These are phyloP conservation scores for Grammomys surdaster DNA, from an alignment of 2,113 vertebrate species.

Conservation along the genomic window DNA sequence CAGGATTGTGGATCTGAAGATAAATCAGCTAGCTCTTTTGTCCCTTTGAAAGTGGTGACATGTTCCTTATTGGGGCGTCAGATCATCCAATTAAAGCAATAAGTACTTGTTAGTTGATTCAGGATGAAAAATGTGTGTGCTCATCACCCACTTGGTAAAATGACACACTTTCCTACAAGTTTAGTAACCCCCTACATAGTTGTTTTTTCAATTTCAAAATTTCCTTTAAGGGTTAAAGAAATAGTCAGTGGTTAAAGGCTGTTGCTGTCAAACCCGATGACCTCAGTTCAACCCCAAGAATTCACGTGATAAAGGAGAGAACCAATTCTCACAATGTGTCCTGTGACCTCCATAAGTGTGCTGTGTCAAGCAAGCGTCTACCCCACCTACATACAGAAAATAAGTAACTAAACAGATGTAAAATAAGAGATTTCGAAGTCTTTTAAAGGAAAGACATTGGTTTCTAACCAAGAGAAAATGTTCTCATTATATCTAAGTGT, in stretches of 20 bases:
- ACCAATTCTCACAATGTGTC: background rate
- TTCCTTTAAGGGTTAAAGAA: background rate
- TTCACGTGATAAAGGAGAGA: too few relatives aligned
- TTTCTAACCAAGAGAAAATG: slow-evolving; percentile 61
- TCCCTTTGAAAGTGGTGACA: slow-evolving; percentile 40
- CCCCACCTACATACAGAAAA: background rate
- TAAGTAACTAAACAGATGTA: background rate
- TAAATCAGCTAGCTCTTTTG: slow-evolving; percentile 58
- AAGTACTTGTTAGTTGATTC: slow-evolving; percentile 50
- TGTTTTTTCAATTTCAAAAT: slow-evolving; percentile 46
- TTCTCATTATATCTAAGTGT: slow-evolving; percentile 57
- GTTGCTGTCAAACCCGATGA: background rate
- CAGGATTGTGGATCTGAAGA: slow-evolving; percentile 47
- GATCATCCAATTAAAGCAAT: slow-evolving; percentile 52
- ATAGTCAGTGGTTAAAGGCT: background rate
- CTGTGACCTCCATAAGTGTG: background rate
- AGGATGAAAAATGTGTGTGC: slow-evolving; percentile 35
- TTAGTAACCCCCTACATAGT: slow-evolving; percentile 9
- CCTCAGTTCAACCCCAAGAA: background rate
- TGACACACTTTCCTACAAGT: slow-evolving; percentile 50
- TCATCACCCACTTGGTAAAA: slow-evolving; percentile 63
- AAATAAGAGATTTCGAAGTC: background rate
- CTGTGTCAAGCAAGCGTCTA: background rate
- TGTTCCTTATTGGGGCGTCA: slow-evolving; percentile 41
- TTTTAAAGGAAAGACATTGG: slow-evolving; percentile 39